A percentile compares a stretch with the other conserved stretches of the same genome.
Evolutionary conservation across 2,797 vertebrate genomes (phyloP).

Genomic region (Numenius phaeopus): DNA sequence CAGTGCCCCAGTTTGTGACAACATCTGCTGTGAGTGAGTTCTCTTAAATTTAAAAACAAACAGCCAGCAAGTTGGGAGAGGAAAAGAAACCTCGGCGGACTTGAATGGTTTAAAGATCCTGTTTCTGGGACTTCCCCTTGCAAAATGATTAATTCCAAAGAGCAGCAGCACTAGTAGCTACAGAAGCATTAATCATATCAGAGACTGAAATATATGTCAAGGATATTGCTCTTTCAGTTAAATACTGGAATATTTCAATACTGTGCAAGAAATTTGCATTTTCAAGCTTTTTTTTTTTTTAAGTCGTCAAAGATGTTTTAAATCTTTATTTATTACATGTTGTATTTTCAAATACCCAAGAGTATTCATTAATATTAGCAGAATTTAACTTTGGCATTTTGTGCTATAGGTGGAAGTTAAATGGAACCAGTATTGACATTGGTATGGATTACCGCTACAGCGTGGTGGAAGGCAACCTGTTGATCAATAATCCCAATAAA

Average conservation of each 20-base stretch:
- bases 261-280: neutral
- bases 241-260: neutral
- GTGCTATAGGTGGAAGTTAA: conserved; percentile 92
- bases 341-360: neutral
- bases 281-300: neutral
- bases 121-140: neutral
- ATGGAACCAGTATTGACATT: conserved; percentile 87
- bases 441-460: conserved; percentile 92
- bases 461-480: conserved; percentile 90
- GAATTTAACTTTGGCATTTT: conserved; percentile 56
- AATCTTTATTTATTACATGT: neutral
- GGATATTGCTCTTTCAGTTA: neutral
- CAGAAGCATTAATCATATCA: conserved; percentile 27
- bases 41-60: neutral
- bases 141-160: conserved; percentile 25
- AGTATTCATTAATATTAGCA: neutral
- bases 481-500: conserved; percentile 93
- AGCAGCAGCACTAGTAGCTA: neutral
- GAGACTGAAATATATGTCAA: neutral
- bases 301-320: neutral
- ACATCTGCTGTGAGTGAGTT: neutral
- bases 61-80: neutral
- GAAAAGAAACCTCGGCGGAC: neutral
- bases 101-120: neutral
- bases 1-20: neutral